These are phyloP conservation scores for Bombus cullumanus DNA, from an alignment of 1,140 invertebrate species.

Conservation along the genomic window DNA sequence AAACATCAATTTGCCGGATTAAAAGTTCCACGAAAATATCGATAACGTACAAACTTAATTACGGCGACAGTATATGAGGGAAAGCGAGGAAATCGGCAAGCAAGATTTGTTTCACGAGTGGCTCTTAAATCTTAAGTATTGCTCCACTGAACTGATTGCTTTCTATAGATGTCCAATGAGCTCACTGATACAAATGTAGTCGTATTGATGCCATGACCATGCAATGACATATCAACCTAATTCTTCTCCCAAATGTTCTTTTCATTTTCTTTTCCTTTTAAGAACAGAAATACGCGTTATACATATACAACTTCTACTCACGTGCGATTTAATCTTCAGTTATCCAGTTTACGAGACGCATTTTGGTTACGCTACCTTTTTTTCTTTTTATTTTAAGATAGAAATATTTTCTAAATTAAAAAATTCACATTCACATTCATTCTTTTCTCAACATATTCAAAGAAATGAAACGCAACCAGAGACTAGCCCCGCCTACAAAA, in stretches of 20 bases:
- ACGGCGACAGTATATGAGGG: not conserved
- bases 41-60: slow-evolving; percentile 49
- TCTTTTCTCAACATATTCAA: too few relatives aligned
- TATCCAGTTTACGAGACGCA: too few relatives aligned
- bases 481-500: too few relatives aligned
- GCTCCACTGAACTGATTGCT: slow-evolving; percentile 1
- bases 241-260: not conserved
- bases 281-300: not conserved
- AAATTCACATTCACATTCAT: too few relatives aligned
- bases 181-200: not conserved
- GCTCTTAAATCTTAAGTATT: slow-evolving; percentile 2
- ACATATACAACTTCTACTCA: too few relatives aligned
- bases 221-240: not conserved
- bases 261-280: not conserved
- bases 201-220: not conserved
- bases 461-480: too few relatives aligned
- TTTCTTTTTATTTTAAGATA: too few relatives aligned
- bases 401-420: too few relatives aligned
- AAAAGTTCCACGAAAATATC: slow-evolving; percentile 36
- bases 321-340: too few relatives aligned
- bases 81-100: not conserved
- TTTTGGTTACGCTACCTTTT: too few relatives aligned
- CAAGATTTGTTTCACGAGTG: slow-evolving; percentile 4
- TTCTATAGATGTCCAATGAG: not conserved
- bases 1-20: slow-evolving; percentile 44